Percentiles rank a stretch among this genome's conserved stretches.
These are phyloP conservation scores for Paracentrotus lividus DNA, from an alignment of 53 echinoderm and acorn worm species.

Conservation along the genomic window DNA sequence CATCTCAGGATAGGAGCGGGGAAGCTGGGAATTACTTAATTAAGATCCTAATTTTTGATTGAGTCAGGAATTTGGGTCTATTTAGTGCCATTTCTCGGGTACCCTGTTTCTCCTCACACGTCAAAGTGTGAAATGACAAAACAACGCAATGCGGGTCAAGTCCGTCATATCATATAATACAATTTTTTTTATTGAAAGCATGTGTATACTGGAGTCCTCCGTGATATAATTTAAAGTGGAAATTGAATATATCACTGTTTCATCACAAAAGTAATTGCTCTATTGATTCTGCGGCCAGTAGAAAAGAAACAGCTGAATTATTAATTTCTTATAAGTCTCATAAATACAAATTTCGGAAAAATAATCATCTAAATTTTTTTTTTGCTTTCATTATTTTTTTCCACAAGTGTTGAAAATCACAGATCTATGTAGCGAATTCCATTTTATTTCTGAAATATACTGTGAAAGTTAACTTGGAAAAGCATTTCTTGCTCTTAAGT, in stretches of 20 bases:
- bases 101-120: conserved; percentile 34
- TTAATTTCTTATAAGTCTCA: neutral
- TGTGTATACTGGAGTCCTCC: neutral
- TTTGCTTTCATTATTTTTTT: neutral
- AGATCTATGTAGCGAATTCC: neutral
- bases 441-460: neutral
- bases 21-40: conserved; percentile 57
- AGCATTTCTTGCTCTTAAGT: neutral
- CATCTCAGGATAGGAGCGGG: neutral
- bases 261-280: neutral
- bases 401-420: too few relatives aligned
- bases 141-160: conserved; percentile 17
- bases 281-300: neutral
- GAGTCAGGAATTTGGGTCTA: conserved; percentile 44
- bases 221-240: neutral
- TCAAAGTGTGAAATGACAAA: conserved; percentile 43
- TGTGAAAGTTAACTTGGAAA: neutral
- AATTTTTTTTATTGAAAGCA: conserved; percentile 21
- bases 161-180: neutral
- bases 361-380: neutral
- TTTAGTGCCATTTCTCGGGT: conserved; percentile 1
- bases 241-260: conserved; percentile 3
- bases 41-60: conserved; percentile 62
- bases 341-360: neutral
- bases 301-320: neutral